Evolutionary conservation across 53 echinoderm and acorn worm genomes (phyloP).

Genomic region (Echinarachnius parma): DNA sequence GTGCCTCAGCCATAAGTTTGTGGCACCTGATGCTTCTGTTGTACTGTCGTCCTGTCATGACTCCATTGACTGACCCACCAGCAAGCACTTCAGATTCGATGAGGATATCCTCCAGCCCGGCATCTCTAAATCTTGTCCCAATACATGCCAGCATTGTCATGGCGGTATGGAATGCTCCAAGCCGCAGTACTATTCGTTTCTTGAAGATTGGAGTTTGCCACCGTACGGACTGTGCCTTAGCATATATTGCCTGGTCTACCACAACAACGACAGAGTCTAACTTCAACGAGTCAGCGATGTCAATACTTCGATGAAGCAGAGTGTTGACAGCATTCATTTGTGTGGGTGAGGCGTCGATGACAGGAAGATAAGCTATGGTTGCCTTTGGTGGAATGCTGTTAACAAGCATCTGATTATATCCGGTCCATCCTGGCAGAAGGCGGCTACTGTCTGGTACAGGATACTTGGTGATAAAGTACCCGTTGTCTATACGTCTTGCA

Average conservation of each 20-base stretch:
- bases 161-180: constrained; percentile 55
- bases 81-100: constrained; percentile 58
- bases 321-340: constrained; percentile 23
- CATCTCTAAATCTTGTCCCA: constrained; percentile 65
- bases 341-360: constrained; percentile 38
- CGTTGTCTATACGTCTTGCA: too few relatives aligned
- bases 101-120: constrained; percentile 51
- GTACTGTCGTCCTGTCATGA: constrained; percentile 47
- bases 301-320: constrained; percentile 6
- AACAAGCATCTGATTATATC: neutral
- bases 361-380: constrained; percentile 27
- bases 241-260: constrained; percentile 61
- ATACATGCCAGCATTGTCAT: constrained; percentile 43
- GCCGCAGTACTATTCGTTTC: constrained; percentile 37
- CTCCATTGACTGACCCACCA: constrained; percentile 44
- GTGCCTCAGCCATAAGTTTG: constrained; percentile 55
- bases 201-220: constrained; percentile 42
- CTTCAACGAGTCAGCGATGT: constrained; percentile 1
- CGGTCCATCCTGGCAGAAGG: constrained; percentile 11
- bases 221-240: constrained; percentile 43
- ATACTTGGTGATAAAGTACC: too few relatives aligned
- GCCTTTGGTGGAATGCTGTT: neutral
- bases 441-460: too few relatives aligned
- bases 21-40: constrained; percentile 55
- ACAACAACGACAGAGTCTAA: constrained; percentile 12